Evolutionary conservation across 2,113 vertebrate genomes (phyloP), one percentile per base, ranked within the genome.

Genomic region (Narcine bancroftii): DNA sequence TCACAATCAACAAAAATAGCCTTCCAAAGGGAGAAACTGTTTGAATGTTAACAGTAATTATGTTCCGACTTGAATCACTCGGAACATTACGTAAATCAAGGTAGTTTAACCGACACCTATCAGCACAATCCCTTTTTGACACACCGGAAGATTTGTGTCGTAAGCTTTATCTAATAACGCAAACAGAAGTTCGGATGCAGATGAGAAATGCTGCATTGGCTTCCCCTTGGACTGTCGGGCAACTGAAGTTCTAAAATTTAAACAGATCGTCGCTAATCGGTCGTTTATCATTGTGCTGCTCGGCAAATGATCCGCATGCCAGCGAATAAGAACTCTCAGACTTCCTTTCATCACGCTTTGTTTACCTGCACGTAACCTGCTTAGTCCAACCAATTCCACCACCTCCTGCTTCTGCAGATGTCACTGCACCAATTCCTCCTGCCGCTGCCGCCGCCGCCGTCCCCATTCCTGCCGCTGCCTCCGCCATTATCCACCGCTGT

Each of bases 311-410:
- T 42, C 65, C 26, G 36, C 17, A 65, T 24, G 19, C 6, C 29
- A 42, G 42, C 11, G 39, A 24, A 45, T 7, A 47, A 91, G 36
- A 83, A n/a, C 85, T 19, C 21, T 29, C 24, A 69, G 65, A 19
- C 36, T 33, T n/a, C n/a, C n/a, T n/a, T n/a, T n/a, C n/a, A n/a
- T n/a, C n/a, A n/a, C n/a, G n/a, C 71, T n/a, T 92, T 93, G 79
- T 92, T 93, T 94, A 96, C 96, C 96, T 95, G 95, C 96, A 96
- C 93, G 95, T 95, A 94, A 96, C 96, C 93, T 96, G 95, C 85
- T 96, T 95, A 0, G 96, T 96, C 96, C 96, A 96, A 93, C 95
- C 94, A 93, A 95, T 10, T 60, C 94, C 93, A 92, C 93, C 93
- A 75, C 93, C 94, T 66, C 94, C 95, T 87, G 92, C 94, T 92